Base-by-base conservation (phyloP, 2,888 invertebrate species). In the Diaprepes abbreviatus region DNA sequence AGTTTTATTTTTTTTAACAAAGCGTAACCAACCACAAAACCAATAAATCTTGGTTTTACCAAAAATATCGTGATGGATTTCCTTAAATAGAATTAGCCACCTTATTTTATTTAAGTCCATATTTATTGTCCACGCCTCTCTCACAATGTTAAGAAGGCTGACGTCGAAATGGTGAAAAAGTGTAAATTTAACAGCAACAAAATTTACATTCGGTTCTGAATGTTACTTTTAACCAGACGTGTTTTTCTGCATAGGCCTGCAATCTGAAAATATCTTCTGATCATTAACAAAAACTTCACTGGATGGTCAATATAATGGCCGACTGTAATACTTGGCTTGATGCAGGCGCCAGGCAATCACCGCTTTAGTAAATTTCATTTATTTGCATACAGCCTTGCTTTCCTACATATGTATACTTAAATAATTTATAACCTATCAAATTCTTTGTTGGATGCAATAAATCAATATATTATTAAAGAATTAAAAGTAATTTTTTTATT, bases 321-420 rank as follows among this genome's bases (percentile, higher is more conserved):
- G n/a, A n/a, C n/a, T n/a, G n/a, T n/a, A n/a, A n/a, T n/a, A n/a
- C n/a, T 38, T 16, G 38, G 0, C 21, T 45, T 45, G 45, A 45
- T 14, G 16, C 9, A 28, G 48, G 48, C 48, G 48, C 48, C 48
- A 50, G 5, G 28, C 7, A 28, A 16, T 50, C 43, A n/a, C 21
- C 2, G 9, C 2, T 2, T 17, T 10, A 40, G 3, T 3, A 3
- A 2, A 43, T 43, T 43, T 7, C 6, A 6, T 24, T 7, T 28
- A 50, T 50, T 50, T 50, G 14, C 48, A 50, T 50, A 50, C 1
- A 5, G 10, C 28, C 48, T 50, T 50, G 14, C 28, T 24, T 45
- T 45, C 1, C 9, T 14, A 28, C 14, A 1, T 28, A 28, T 24
- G 24, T 24, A 24, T 24, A 24, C 3, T 24, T 24, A 50, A 31